Conservation (phyloP, 2,888 invertebrate species). For the Andrena marginata region DNA sequence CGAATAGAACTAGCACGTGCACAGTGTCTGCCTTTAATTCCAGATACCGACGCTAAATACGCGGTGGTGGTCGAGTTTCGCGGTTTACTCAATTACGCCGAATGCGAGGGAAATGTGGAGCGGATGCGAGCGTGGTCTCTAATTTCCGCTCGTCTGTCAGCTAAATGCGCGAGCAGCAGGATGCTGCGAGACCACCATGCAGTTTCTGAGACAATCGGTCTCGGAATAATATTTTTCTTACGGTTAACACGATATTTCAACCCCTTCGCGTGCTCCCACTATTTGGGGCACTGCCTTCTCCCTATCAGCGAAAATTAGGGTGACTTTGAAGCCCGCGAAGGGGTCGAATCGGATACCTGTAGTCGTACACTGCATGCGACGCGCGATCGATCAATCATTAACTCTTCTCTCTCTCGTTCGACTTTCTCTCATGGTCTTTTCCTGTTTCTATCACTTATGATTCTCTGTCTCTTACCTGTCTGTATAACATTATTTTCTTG, state of each 20-base stretch:
- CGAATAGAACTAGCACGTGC: slow-evolving; percentile 23
- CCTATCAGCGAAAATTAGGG: background rate
- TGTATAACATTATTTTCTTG: slow-evolving; percentile 70
- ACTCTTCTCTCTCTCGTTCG: background rate
- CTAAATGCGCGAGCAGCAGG: background rate
- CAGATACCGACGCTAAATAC: slow-evolving; percentile 21
- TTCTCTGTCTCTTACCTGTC: slow-evolving; percentile 55
- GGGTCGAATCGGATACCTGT: background rate
- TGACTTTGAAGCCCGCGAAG: background rate
- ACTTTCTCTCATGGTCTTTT: slow-evolving; percentile 11
- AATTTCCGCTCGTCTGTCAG: slow-evolving; percentile 1
- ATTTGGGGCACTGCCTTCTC: background rate
- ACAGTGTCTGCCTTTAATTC: background rate
- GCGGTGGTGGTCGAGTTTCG: slow-evolving; percentile 66
- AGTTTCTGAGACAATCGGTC: background rate
- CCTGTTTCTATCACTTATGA: slow-evolving; percentile 18
- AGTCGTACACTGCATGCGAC: slow-evolving; percentile 37
- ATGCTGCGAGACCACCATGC: background rate
- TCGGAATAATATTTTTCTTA: background rate
- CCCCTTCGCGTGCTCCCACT: background rate
- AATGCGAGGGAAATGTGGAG: slow-evolving; percentile 58
- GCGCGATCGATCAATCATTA: background rate
- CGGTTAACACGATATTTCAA: background rate
- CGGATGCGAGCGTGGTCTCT: slow-evolving; percentile 7
- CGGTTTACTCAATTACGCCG: slow-evolving; percentile 68